Evolutionary conservation across 2,888 invertebrate genomes (phyloP).

Genomic region (Phragmatobia fuliginosa): DNA sequence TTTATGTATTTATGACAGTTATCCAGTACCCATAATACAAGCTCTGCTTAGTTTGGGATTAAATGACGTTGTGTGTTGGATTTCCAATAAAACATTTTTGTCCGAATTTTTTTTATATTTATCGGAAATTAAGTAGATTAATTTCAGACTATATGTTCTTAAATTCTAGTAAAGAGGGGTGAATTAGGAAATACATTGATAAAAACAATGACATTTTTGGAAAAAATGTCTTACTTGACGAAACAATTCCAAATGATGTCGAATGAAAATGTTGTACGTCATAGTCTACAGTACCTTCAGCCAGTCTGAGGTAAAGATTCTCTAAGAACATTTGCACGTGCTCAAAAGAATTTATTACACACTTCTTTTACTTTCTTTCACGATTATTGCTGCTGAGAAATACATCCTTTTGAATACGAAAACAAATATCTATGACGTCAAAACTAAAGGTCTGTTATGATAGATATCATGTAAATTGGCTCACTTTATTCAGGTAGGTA

Average conservation of each 20-base stretch:
- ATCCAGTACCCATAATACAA: too few relatives aligned
- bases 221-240: too few relatives aligned
- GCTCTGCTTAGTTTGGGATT: too few relatives aligned
- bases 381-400: background rate
- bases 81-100: too few relatives aligned
- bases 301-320: background rate
- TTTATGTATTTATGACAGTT: too few relatives aligned
- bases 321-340: background rate
- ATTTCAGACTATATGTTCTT: background rate
- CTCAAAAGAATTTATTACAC: background rate
- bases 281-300: background rate
- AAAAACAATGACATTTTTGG: too few relatives aligned
- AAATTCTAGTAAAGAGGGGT: background rate
- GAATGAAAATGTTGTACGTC: too few relatives aligned
- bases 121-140: background rate
- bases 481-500: background rate
- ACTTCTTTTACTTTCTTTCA: background rate
- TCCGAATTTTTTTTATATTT: too few relatives aligned
- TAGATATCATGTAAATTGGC: background rate
- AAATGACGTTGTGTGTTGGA: too few relatives aligned
- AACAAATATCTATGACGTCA: constrained; percentile 14
- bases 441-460: background rate
- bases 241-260: too few relatives aligned
- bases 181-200: background rate
- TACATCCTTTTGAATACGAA: background rate